Percentiles rank a stretch among this genome's conserved stretches.
Conservation (phyloP, 2,888 invertebrate genomes). For the Sepiola atlantica region DNA sequence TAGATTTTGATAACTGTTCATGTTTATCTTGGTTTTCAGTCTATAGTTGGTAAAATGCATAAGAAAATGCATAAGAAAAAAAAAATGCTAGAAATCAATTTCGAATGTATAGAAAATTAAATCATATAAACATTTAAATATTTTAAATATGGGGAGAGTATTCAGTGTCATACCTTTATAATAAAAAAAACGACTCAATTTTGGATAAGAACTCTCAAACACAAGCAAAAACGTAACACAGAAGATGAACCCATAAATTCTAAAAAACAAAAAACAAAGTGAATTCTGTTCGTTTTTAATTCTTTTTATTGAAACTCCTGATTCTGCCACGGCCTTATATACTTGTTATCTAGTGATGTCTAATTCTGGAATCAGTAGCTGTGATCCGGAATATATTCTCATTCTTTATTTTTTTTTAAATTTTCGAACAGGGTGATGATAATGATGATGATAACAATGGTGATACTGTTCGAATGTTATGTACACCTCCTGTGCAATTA, state of each 20-base stretch:
- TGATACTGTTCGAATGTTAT: constrained; percentile 2
- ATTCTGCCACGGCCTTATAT: constrained; percentile 2
- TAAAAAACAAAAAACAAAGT: not conserved
- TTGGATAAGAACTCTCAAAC: not conserved
- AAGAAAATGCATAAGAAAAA: too few species aligned
- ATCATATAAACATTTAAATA: too few species aligned
- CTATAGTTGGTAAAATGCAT: too few species aligned
- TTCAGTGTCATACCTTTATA: not conserved
- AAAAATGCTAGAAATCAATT: too few species aligned
- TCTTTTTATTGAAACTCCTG: not conserved
- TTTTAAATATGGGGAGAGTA: not conserved
- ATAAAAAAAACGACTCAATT: not conserved
- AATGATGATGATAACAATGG: constrained; percentile 2
- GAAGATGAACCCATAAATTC: not conserved
- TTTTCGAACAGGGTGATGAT: constrained; percentile 2
- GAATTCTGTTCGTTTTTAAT: not conserved
- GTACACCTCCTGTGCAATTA: constrained; percentile 2
- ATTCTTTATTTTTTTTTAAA: not conserved
- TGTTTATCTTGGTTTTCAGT: too few species aligned
- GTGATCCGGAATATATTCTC: not conserved
- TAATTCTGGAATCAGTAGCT: constrained; percentile 2
- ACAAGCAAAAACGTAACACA: not conserved
- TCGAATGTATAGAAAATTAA: too few species aligned
- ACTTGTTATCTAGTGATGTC: constrained; percentile 2
- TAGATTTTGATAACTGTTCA: too few species aligned